Evolutionary conservation across 2,113 vertebrate species (phyloP).

Genomic region (Loxodonta africana): DNA sequence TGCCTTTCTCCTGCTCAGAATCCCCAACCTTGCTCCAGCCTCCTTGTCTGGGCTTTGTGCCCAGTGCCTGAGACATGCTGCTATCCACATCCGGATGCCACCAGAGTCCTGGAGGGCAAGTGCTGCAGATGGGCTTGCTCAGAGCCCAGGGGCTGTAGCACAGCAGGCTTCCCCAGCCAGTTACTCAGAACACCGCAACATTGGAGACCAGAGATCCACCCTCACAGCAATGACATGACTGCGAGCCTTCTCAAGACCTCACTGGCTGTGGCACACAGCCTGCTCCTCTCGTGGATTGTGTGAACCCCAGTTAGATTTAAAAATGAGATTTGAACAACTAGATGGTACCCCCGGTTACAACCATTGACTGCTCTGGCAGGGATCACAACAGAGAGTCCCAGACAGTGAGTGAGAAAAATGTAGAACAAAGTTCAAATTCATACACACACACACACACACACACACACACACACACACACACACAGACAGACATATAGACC

Average conservation of each 20-base stretch:
- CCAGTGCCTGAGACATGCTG: background rate
- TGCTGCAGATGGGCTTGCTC: background rate
- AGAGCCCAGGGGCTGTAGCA: too few relatives aligned
- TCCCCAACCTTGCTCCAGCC: background rate
- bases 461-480: too few relatives aligned
- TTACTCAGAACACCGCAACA: too few relatives aligned
- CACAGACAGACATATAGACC: too few relatives aligned
- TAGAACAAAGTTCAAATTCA: too few relatives aligned
- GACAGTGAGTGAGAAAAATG: too few relatives aligned
- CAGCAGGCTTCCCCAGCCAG: too few relatives aligned
- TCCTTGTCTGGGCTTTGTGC: conserved; percentile 14
- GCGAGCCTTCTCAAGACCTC: background rate
- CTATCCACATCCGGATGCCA: background rate
- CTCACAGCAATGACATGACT: background rate
- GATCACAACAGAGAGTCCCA: too few relatives aligned
- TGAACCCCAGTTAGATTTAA: background rate
- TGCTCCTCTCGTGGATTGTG: background rate
- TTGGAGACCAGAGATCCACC: background rate
- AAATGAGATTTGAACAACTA: background rate
- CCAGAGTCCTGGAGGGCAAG: background rate
- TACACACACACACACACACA: too few relatives aligned
- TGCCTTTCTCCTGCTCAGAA: background rate
- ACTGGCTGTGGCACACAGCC: background rate
- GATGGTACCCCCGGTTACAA: too few relatives aligned
- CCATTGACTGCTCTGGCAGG: too few relatives aligned